Evolutionary conservation across 2,888 invertebrate species (phyloP).

Genomic region (Cotesia congregata): DNA sequence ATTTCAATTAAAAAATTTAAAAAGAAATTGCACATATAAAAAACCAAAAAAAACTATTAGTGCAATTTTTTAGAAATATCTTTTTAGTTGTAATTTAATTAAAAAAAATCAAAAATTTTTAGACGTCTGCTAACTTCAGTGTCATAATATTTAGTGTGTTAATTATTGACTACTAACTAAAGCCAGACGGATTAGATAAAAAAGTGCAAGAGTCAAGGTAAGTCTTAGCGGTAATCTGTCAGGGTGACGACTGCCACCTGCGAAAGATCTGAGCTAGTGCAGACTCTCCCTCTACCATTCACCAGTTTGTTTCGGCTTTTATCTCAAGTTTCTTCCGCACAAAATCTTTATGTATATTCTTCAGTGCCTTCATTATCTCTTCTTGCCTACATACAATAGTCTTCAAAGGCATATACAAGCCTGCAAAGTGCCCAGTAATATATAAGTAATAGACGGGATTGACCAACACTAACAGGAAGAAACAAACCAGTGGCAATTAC

Average conservation of each 20-base stretch:
- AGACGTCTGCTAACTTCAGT: no score
- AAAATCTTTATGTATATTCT: not conserved
- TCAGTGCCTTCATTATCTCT: not conserved
- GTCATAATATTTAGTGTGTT: no score
- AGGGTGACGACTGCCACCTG: conserved; percentile 40
- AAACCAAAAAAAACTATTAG: no score
- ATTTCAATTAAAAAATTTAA: no score
- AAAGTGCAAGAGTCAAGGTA: conserved; percentile 6
- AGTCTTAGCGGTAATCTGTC: conserved; percentile 34
- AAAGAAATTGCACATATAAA: no score
- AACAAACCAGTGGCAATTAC: conserved; percentile 4
- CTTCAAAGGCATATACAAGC: not conserved
- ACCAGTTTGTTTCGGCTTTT: conserved; percentile 35
- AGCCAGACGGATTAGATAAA: not conserved
- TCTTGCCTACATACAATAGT: not conserved
- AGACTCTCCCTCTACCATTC: conserved; percentile 39
- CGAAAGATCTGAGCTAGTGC: conserved; percentile 32
- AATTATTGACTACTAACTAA: not conserved
- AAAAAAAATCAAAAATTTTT: no score
- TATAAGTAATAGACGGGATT: not conserved
- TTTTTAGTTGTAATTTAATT: no score
- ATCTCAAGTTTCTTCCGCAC: not conserved
- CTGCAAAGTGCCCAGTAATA: not conserved
- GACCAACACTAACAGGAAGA: not conserved
- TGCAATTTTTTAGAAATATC: no score